Base-by-base conservation (phyloP, 2,888 invertebrate species). In the Trichopoda pennipes region DNA sequence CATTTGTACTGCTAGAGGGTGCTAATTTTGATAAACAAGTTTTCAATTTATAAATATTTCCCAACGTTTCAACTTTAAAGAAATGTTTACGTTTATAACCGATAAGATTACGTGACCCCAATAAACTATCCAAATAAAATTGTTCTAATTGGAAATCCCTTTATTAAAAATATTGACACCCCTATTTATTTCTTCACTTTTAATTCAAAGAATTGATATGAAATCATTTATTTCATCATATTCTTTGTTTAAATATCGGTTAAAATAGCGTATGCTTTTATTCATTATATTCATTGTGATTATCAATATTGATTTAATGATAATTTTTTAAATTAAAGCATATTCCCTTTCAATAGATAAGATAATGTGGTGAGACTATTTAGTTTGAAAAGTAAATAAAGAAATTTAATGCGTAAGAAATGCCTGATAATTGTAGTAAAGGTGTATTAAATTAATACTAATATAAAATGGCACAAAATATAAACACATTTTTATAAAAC, bases 251-350 rank as follows among this genome's bases (percentile, higher is more conserved):
- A 38, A 14, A 21, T 38, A 47, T 2, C n/a, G 8, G 9, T 47
- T 19, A 16, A 19, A 66, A n/a, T 47, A 55, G 7, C 16, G 21
- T 35, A 44, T 44, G 23, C 21, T 35, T 61, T 69, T 76, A 69
- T 60, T 69, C 55, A 78, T 38, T 23, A 21, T 35, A 19, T 35
- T 49, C 21, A 56, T 53, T 16, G n/a, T 58, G 28, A 38, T 69
- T 78, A 78, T 81, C 73, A 70, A 12, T 81, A 81, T 81, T 81
- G 74, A 78, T 81, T 74, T 78, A 81, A 70, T 81, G 81, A 81
- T 81, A 81, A 78, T 60, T 70, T 68, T 17, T 21, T 28, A 69
- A 81, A 81, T 66, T 60, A 28, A 58, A 74, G 69, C 58, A 16
- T 38, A 66, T 64, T 16, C 28, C 4, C 21, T 64, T 64, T 12